phyloP scores from a whole-genome alignment of 2,888 invertebrate genomes.

The Nymphalis urticae region DNA sequence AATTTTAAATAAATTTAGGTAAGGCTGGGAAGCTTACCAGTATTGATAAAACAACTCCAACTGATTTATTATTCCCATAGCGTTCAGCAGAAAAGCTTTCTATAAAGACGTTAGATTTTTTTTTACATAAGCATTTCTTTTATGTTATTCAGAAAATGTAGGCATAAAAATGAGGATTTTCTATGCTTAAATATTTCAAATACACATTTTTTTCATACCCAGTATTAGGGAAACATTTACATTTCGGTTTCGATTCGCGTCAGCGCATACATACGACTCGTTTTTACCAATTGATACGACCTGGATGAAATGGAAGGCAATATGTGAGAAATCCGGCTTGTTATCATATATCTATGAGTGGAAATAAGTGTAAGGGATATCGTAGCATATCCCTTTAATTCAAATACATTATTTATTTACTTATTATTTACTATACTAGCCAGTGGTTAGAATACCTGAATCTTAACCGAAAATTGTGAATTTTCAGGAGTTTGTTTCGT shows the following conservation, averaged over 20 bases:
- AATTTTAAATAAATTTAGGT: not conserved
- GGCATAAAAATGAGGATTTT: not conserved
- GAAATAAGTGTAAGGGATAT: no score
- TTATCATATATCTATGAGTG: not conserved
- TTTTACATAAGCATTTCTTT: slow-evolving; percentile 4
- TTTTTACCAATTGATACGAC: slow-evolving; percentile 4
- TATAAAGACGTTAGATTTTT: slow-evolving; percentile 20
- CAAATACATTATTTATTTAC: no score
- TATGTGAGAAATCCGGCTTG: not conserved
- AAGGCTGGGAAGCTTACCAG: slow-evolving; percentile 4
- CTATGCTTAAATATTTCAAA: not conserved
- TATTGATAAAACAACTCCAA: slow-evolving; percentile 19
- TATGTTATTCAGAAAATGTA: slow-evolving; percentile 6
- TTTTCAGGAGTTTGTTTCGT: no score
- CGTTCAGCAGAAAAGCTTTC: slow-evolving; percentile 23
- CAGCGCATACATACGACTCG: slow-evolving; percentile 1
- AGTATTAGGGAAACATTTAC: not conserved
- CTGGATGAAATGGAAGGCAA: not conserved
- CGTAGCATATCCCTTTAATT: no score
- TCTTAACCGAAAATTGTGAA: no score
- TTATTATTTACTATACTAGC: no score
- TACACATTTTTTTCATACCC: not conserved
- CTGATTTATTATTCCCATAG: slow-evolving; percentile 26
- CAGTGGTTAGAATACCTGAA: no score
- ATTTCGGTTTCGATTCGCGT: slow-evolving; percentile 4